These are phyloP conservation scores for Sciurus carolinensis DNA, from an alignment of 2,797 vertebrate species.

Conservation along the genomic window DNA sequence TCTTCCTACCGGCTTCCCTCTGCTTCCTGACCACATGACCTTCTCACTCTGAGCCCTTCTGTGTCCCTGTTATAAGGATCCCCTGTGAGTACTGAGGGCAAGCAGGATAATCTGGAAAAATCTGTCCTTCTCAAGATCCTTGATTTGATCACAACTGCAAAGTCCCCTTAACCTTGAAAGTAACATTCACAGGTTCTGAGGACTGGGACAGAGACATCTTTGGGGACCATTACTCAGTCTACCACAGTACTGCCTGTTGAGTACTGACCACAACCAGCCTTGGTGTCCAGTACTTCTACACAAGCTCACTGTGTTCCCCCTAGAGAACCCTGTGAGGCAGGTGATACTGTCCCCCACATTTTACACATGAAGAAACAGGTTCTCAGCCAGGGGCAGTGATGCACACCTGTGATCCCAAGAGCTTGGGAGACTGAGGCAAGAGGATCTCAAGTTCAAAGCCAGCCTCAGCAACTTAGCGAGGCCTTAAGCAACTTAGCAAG, in stretches of 20 bases:
- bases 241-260: fast-evolving
- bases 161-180: neutral
- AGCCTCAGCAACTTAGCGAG: no score
- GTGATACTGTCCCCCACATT: fast-evolving
- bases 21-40: fast-evolving
- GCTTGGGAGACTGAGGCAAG: no score
- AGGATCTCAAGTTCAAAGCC: no score
- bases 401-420: no score
- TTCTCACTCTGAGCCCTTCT: neutral
- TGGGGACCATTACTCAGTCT: no score
- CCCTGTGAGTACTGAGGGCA: neutral
- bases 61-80: neutral
- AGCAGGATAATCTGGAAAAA: neutral
- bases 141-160: neutral
- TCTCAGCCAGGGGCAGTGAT: no score
- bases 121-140: neutral
- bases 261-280: fast-evolving
- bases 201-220: neutral
- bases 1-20: neutral
- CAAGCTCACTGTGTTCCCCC: fast-evolving
- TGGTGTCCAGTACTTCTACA: fast-evolving
- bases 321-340: fast-evolving
- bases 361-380: no score
- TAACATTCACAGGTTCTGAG: neutral
- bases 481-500: no score